These are phyloP conservation scores for Pelosia muscerda DNA, from an alignment of 2,888 invertebrate species.

Conservation along the genomic window DNA sequence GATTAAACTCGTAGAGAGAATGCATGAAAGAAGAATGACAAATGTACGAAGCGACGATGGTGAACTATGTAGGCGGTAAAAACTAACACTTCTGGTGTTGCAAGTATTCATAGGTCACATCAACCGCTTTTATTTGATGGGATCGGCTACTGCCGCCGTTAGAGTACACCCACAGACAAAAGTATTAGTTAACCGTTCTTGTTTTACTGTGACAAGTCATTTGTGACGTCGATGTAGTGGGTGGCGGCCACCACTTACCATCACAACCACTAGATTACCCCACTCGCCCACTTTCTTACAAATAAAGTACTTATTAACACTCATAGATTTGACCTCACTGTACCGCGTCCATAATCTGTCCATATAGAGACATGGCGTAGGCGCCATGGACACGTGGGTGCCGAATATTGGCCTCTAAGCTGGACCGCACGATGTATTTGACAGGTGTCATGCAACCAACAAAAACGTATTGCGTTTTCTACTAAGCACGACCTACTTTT, in stretches of 20 bases:
- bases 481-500: neutral
- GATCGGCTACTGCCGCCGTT: neutral
- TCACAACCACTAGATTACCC: conserved; percentile 29
- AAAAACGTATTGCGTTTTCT: conserved; percentile 33
- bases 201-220: conserved; percentile 13
- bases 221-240: conserved; percentile 13
- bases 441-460: conserved; percentile 42
- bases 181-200: neutral
- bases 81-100: conserved; percentile 3
- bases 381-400: conserved; percentile 62
- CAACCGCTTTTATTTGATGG: neutral
- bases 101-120: conserved; percentile 4
- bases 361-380: conserved; percentile 63
- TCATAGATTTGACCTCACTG: conserved; percentile 51
- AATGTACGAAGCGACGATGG: no score
- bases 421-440: conserved; percentile 47
- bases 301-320: conserved; percentile 49
- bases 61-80: neutral
- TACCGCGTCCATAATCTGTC: conserved; percentile 56
- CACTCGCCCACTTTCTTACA: conserved; percentile 47
- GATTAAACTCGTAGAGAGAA: no score
- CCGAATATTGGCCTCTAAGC: conserved; percentile 55
- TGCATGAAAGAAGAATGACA: no score
- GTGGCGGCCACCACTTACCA: conserved; percentile 13
- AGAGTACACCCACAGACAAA: conserved; percentile 2